Evolutionary conservation across 2,888 invertebrate genomes (phyloP), one percentile per base, ranked within the genome.

Genomic region (Drosophila borealis): DNA sequence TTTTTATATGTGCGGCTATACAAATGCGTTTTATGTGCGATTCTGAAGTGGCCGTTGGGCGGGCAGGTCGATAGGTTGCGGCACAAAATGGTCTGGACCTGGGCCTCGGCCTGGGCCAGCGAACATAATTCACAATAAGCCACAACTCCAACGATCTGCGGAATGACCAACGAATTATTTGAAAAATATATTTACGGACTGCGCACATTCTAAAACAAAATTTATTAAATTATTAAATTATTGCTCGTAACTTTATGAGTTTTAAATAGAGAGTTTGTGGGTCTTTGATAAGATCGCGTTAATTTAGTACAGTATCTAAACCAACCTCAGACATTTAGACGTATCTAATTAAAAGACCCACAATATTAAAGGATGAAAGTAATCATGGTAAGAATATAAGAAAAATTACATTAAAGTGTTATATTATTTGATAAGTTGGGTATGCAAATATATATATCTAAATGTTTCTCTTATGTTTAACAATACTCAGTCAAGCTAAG

Each of bases 11-110:
- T 74, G 57, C 61, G 67, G 44, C 64, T 51, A 69, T 51, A 78
- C 62, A 78, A 78, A 78, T 74, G 70, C 76, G 76, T 74, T 77
- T 74, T 78, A 78, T 78, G 70, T 70, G 66, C 76, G 79, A 74
- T 51, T 70, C 55, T 76, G 74, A 76, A 76, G 74, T 78, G 69
- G 45, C 46, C 49, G 36, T 37, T 62, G 57, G 59, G 29, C 49
- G 46, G 53, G 29, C 29, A 29, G 29, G 29, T 29, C 29, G 29
- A 29, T 29, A 29, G 29, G 29, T 29, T 29, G 29, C 29, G 29
- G 29, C 29, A 29, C 29, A 29, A 29, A 29, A 8, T 29, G 19
- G 39, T 33, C 29, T 17, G 36, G 37, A 37, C n/a, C n/a, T 29
- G 4, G 17, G 53, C n/a, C 19, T 17, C 33, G 25, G 39, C 19